phyloP scores from a whole-genome alignment of 1,140 invertebrate genomes.

The Anastrepha ludens region DNA sequence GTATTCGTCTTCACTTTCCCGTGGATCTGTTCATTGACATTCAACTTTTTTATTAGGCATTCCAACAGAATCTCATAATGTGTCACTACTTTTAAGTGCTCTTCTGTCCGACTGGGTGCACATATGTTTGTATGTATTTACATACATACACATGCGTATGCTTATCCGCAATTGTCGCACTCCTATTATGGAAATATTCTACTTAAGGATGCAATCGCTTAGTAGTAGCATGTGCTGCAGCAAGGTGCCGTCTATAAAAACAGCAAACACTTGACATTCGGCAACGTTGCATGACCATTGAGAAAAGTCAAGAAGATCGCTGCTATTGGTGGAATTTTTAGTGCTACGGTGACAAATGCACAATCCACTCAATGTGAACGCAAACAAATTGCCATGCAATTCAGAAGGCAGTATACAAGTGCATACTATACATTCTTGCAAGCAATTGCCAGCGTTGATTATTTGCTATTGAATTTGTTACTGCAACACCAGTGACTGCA shows the following conservation, averaged over 20 bases:
- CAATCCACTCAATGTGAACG: slow-evolving; percentile 33
- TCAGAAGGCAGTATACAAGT: neutral
- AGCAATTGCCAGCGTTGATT: slow-evolving; percentile 10
- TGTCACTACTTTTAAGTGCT: slow-evolving; percentile 1
- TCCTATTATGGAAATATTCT: neutral
- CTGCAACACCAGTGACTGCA: neutral
- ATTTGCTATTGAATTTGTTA: slow-evolving; percentile 20
- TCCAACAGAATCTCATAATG: neutral
- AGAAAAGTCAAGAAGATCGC: neutral
- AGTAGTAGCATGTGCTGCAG: neutral
- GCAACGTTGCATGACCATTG: neutral
- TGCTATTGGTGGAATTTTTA: neutral
- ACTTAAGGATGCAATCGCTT: neutral
- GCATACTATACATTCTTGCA: neutral
- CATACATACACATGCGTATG: neutral
- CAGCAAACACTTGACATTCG: neutral
- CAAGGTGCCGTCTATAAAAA: neutral
- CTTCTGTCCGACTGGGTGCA: neutral
- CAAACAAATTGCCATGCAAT: neutral
- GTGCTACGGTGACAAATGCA: slow-evolving; percentile 13
- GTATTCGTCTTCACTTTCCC: neutral
- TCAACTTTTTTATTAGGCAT: neutral
- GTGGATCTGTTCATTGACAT: neutral
- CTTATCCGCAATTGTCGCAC: neutral
- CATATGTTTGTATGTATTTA: neutral